Evolutionary conservation across 2,888 invertebrate species (phyloP), one percentile per base, ranked within the genome.

Genomic region (Lobophora halterata): DNA sequence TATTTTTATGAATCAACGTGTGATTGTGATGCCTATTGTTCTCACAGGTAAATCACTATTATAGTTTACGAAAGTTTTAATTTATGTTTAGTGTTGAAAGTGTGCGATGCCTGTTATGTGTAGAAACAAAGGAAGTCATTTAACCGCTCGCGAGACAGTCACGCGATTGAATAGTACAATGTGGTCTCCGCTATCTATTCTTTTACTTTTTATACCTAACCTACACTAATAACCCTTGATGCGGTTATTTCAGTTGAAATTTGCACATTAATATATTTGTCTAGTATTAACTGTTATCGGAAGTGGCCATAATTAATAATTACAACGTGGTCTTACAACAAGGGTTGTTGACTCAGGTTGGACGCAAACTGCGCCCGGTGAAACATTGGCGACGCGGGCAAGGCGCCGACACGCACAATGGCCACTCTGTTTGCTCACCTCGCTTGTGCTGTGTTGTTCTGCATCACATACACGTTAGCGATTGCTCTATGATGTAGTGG

Each of bases 81-180:
- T 66, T 66, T 66, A 66, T 65, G 57, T 61, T 62, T 56, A 55
- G 53, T 55, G 63, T 63, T 60, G 58, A 59, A 65, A 63, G 66
- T 65, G 59, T 63, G 53, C 63, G 63, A 68, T 69, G 65, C 67
- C 64, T 67, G 66, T 64, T 68, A 72, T 71, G 75, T 71, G 65
- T 71, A 75, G 73, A 75, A 75, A 79, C 79, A 77, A 79, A 79
- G 79, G 79, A 79, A 80, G 74, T 73, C 70, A 73, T 77, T 76
- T 72, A 74, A 72, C 65, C 73, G 65, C 66, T 67, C 68, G 64
- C 74, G 67, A 75, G 73, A 77, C 75, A 77, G 79, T 76, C 81
- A 82, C 81, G 80, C 80, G 70, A 79, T 60, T 61, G 54, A 55
- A 65, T 59, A 59, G 62, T 61, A 61, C 65, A 49, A 53, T 58